Base-by-base conservation (phyloP, 2,797 vertebrate species). In the Zenarchopterus dispar region DNA sequence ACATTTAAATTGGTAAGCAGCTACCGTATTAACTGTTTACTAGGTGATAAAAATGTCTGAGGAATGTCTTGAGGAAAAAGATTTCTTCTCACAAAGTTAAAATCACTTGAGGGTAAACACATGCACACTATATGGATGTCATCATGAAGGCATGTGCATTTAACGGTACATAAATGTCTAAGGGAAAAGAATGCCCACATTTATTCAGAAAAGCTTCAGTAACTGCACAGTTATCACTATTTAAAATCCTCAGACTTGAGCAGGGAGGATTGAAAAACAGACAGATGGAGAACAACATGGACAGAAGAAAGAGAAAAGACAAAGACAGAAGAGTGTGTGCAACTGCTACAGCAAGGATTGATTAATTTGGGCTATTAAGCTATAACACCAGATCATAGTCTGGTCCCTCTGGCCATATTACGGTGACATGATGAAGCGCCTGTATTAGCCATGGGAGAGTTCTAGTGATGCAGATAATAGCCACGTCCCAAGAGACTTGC, bases 401-500 rank as follows among this genome's bases (percentile, higher is more conserved):
- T 77, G 54, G 62, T 90, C 90, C 88, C 90, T 77, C 61, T 81
- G 83, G 88, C 77, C 84, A 82, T 83, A 89, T 91, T 90, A 89
- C 64, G 9, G 70, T 86, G 90, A 89, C 88, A 86, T 89, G 89
- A 91, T 90, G 75, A 87, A 90, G 84, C 58, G 70, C 73, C 86
- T 70, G 81, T 83, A 84, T 90, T 89, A 90, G 85, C 85, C 80
- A 86, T 81, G 85, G 78, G 86, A 90, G 90, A 89, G 74, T 81
- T 82, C 78, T 89, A 88, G 89, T 88, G 88, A 90, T 89, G 86
- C 89, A 90, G 88, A 89, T 91, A 89, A 91, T 90, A 89, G 85
- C 70, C 89, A 83, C 24, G 45, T 91, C 90, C 90, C 86, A 56
- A 51, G 88, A 87, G 88, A 88, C 77, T 46, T 70, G 78, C 70